Evolutionary conservation across 1,140 invertebrate genomes (phyloP).

Genomic region (Drosophila paulistorum): DNA sequence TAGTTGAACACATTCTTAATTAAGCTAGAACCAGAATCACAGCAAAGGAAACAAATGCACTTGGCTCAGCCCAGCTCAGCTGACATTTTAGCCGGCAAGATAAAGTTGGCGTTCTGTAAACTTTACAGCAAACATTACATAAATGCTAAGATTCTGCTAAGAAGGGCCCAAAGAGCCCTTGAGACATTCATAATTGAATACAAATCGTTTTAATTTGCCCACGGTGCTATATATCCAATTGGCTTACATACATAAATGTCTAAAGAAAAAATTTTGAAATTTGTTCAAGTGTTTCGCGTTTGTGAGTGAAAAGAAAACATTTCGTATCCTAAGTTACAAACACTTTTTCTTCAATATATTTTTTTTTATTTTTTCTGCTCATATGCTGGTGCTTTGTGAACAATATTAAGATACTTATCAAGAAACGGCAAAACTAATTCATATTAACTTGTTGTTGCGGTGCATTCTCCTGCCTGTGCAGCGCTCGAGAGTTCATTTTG

Average conservation of each 20-base stretch:
- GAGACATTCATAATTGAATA: not conserved
- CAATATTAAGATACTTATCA: constrained; percentile 44
- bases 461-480: constrained; percentile 27
- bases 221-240: constrained; percentile 25
- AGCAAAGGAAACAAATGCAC: not conserved
- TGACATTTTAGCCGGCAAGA: constrained; percentile 39
- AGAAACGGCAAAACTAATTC: constrained; percentile 43
- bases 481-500: constrained; percentile 59
- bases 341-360: not conserved
- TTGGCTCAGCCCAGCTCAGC: not conserved
- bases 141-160: constrained; percentile 48
- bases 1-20: constrained; percentile 15
- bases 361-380: constrained; percentile 45
- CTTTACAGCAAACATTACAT: constrained; percentile 65
- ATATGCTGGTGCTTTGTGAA: constrained; percentile 41
- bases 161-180: constrained; percentile 1
- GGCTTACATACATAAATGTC: constrained; percentile 32
- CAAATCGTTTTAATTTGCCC: constrained; percentile 18
- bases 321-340: constrained; percentile 4
- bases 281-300: constrained; percentile 34
- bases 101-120: constrained; percentile 50
- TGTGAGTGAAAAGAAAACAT: constrained; percentile 32
- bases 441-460: constrained; percentile 69
- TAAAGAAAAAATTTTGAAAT: not conserved
- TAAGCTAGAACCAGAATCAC: constrained; percentile 4